Base-by-base conservation (phyloP, 2,888 invertebrate genomes). In the Leptinotarsa tumamoca region DNA sequence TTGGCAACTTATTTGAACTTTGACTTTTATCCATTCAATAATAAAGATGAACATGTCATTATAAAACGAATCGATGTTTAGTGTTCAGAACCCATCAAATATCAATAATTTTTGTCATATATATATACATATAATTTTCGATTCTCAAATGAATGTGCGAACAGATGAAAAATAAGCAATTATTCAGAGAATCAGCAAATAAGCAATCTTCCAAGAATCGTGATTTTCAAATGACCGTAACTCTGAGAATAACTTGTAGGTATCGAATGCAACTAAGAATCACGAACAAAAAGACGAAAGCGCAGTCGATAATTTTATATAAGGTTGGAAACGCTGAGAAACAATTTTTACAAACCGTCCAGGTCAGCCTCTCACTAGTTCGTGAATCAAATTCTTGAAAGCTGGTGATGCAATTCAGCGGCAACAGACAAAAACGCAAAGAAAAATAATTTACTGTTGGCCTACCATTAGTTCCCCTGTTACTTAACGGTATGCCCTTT, bases 401-500 rank as follows among this genome's bases (percentile, higher is more conserved):
- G 33, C 49, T 14, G 58, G 49, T 50, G 54, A 33, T 27, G 56
- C 56, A 56, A 69, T 51, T 43, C 51, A 33, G 63, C 63, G 63
- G 63, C 63, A 63, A n/a, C 63, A 33, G 17, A 43, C 33, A 58
- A 70, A 70, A 68, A 52, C 21, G 54, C 27, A 54, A 14, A 17
- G 58, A 70, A 70, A 70, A 70, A 58, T 56, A 58, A 70, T 70
- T 70, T 58, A 70, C 70, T 70, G 70, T 70, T 70, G 58, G 58
- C 61, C 70, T 58, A 70, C 33, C 70, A 70, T 70, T 17, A 58
- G 70, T 58, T 70, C 71, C 54, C 61, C 69, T 67, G 71, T 68
- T 75, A 66, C 50, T 63, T 77, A 77, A 77, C 77, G 77, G 77
- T 72, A 77, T 75, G 74, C 67, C 77, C 77, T 72, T 77, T 77